Percentiles rank a stretch among this genome's conserved stretches.
phyloP scores from a whole-genome alignment of 2,113 vertebrate species.

The Gallinago paraguaiae region DNA sequence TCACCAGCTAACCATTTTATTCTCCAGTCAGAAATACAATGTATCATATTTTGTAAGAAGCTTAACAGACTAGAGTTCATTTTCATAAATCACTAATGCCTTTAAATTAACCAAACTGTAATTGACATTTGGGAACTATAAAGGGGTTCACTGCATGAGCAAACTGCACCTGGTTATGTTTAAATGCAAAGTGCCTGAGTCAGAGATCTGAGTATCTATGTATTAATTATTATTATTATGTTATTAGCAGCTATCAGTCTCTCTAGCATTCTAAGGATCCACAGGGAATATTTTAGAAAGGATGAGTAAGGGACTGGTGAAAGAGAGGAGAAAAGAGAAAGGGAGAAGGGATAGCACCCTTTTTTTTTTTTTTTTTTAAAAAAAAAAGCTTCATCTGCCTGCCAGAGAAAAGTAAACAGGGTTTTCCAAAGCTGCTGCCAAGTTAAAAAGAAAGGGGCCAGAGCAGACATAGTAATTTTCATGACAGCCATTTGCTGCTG shows the following conservation, averaged over 20 bases:
- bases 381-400: neutral
- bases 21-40: neutral
- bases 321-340: neutral
- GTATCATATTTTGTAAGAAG: neutral
- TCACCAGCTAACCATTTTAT: neutral
- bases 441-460: neutral
- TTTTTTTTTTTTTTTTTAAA: too few relatives aligned
- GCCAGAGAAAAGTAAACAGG: neutral
- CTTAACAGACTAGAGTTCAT: neutral
- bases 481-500: neutral
- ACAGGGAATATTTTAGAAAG: neutral
- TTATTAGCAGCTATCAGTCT: neutral
- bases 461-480: neutral
- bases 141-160: neutral
- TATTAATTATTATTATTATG: neutral
- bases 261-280: neutral
- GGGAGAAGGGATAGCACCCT: neutral
- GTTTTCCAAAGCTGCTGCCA: neutral
- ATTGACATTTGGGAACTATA: neutral
- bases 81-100: neutral
- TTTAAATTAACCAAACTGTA: neutral
- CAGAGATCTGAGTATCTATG: neutral
- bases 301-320: neutral
- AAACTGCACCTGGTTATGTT: neutral
- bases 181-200: neutral